Conservation (phyloP, 1,140 invertebrate species). For the Platorchestia sp. region DNA sequence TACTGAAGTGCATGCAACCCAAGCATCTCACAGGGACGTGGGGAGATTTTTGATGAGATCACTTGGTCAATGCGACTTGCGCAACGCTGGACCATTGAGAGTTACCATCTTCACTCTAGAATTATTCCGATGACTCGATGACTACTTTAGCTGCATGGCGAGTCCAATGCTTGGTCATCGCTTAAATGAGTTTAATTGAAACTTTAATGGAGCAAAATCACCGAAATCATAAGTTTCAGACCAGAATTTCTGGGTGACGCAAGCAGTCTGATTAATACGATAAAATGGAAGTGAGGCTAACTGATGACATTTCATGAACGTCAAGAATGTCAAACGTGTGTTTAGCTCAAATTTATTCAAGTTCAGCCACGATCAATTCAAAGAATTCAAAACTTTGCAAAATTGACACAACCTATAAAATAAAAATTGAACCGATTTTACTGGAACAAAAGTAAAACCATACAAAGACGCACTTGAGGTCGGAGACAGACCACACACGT, state of each 20-base stretch:
- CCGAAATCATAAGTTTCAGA: not conserved
- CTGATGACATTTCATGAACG: no score
- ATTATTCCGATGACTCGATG: not conserved
- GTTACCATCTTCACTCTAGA: not conserved
- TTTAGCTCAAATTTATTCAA: no score
- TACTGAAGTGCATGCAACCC: not conserved
- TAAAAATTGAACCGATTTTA: not conserved
- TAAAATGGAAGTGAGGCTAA: no score
- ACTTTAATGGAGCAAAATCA: no score
- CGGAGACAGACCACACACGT: not conserved
- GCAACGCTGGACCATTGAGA: not conserved
- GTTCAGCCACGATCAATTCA: not conserved
- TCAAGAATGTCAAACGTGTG: no score
- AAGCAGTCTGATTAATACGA: no score
- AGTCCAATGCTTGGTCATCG: not conserved
- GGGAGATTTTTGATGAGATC: not conserved
- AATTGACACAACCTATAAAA: no score
- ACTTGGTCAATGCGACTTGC: not conserved
- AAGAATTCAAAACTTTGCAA: no score
- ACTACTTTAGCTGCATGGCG: not conserved
- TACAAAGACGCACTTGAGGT: not conserved
- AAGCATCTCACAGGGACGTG: not conserved
- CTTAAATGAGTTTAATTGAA: no score
- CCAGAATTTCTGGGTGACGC: not conserved
- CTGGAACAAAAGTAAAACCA: not conserved